Evolutionary conservation across 2,113 vertebrate genomes (phyloP).

Genomic region (Muntiacus muntjak): DNA sequence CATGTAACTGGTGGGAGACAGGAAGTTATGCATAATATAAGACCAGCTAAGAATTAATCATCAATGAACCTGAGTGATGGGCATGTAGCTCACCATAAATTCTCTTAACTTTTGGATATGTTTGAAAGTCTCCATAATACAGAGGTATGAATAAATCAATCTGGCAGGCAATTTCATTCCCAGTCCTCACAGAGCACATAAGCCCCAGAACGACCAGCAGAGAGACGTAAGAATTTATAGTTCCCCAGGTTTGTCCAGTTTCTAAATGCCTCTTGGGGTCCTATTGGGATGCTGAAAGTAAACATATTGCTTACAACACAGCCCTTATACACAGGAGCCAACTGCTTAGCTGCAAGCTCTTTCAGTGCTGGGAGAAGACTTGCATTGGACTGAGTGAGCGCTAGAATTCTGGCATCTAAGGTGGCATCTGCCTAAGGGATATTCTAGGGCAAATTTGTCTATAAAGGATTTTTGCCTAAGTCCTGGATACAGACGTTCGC

Average conservation of each 20-base stretch:
- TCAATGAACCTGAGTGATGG: neutral
- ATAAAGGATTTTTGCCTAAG: neutral
- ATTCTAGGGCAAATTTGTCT: neutral
- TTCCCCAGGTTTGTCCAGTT: neutral
- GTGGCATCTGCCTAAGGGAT: neutral
- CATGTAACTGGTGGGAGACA: neutral
- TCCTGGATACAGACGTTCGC: neutral
- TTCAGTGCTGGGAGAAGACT: neutral
- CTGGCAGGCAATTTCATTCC: neutral
- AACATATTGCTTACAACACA: neutral
- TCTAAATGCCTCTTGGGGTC: neutral
- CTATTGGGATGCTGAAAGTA: neutral
- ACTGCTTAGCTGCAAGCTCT: neutral
- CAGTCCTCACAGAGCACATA: neutral
- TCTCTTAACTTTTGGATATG: neutral
- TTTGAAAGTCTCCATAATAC: neutral
- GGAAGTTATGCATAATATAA: neutral
- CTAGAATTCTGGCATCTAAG: no score
- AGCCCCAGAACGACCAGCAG: neutral
- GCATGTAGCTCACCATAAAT: neutral
- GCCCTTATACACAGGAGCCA: neutral
- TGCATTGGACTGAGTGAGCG: neutral
- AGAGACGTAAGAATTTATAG: neutral
- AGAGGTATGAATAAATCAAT: neutral
- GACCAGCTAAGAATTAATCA: neutral